phyloP scores from a whole-genome alignment of 2,888 invertebrate genomes.

The Psococerastis gibbosa region DNA sequence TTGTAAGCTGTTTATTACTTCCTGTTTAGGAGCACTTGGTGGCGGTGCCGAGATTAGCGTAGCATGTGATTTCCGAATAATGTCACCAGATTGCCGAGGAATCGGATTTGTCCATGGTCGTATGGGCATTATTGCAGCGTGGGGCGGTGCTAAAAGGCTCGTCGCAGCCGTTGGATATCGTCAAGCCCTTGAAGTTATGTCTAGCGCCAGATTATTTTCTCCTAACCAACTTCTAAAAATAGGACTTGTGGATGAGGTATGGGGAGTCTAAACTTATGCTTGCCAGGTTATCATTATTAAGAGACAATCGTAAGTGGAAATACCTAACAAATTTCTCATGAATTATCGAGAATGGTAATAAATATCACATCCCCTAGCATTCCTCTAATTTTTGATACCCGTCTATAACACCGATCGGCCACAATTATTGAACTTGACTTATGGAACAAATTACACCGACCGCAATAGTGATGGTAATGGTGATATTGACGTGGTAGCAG shows the following conservation, averaged over 20 bases:
- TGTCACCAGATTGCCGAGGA: slow-evolving; percentile 21
- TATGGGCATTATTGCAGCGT: slow-evolving; percentile 31
- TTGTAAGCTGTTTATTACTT: too few relatives aligned
- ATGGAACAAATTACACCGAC: too few relatives aligned
- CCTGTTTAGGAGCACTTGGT: slow-evolving; percentile 26
- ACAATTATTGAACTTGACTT: too few relatives aligned
- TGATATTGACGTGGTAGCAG: too few relatives aligned
- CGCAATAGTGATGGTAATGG: too few relatives aligned
- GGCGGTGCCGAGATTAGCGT: slow-evolving; percentile 33
- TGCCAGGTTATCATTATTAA: too few relatives aligned
- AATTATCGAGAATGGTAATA: too few relatives aligned
- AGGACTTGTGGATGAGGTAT: slow-evolving; percentile 25
- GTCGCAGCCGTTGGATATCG: slow-evolving; percentile 24
- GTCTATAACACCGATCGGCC: too few relatives aligned
- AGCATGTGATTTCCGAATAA: slow-evolving; percentile 30
- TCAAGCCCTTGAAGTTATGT: slow-evolving; percentile 26
- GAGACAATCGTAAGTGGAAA: too few relatives aligned
- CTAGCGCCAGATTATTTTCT: slow-evolving; percentile 21
- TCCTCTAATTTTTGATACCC: too few relatives aligned
- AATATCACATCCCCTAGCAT: too few relatives aligned
- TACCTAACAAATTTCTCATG: background rate
- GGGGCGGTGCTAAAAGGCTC: slow-evolving; percentile 30
- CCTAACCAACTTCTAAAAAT: slow-evolving; percentile 24
- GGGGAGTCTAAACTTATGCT: slow-evolving; percentile 17
- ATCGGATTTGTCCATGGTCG: slow-evolving; percentile 29